These are phyloP conservation scores for Bombus breviceps DNA, from an alignment of 1,140 invertebrate genomes.

Conservation along the genomic window DNA sequence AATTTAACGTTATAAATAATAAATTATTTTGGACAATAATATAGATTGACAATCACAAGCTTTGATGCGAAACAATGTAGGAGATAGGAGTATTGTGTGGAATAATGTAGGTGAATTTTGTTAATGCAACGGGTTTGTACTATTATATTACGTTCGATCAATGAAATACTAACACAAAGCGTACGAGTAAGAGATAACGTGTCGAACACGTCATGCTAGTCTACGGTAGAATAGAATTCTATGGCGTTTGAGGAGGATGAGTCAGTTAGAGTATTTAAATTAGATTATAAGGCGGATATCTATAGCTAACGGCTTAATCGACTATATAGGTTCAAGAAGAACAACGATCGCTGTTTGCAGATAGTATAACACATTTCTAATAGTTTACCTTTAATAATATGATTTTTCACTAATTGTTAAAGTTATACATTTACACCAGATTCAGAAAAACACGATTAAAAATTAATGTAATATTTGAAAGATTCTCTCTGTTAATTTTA, in stretches of 20 bases:
- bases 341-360: background rate
- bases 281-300: background rate
- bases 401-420: background rate
- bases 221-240: background rate
- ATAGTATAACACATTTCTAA: background rate
- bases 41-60: background rate
- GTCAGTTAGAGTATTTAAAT: constrained; percentile 11
- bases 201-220: constrained; percentile 9
- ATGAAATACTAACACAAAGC: constrained; percentile 8
- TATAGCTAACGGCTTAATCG: background rate
- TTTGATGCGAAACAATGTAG: background rate
- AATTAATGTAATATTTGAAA: background rate
- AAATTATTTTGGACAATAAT: background rate
- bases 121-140: background rate
- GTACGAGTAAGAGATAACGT: constrained; percentile 9
- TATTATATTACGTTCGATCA: constrained; percentile 2
- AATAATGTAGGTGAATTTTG: background rate
- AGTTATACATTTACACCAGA: background rate
- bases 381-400: background rate
- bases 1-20: background rate
- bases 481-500: background rate
- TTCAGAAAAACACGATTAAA: background rate
- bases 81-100: background rate
- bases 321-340: background rate
- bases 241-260: too few species aligned